A percentile compares a stretch with the other conserved stretches of the same genome.
These are phyloP conservation scores for Argyresthia goedartella DNA, from an alignment of 2,888 invertebrate genomes.

Conservation along the genomic window DNA sequence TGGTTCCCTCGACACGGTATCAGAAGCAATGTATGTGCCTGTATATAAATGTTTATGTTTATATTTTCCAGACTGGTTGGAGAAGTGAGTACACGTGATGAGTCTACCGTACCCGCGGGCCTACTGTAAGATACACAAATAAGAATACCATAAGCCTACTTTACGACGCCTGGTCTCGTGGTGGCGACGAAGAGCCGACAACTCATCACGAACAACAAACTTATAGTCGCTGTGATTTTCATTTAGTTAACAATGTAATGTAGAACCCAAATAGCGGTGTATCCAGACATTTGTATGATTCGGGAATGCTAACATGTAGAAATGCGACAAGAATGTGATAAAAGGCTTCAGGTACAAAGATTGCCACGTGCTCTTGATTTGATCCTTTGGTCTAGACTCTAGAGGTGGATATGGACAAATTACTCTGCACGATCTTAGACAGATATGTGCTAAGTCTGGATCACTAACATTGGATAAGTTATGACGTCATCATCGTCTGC, in stretches of 20 bases:
- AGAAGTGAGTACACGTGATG: constrained; percentile 95
- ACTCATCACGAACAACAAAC: not conserved
- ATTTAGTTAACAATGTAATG: constrained; percentile 17
- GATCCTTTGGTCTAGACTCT: too few relatives aligned
- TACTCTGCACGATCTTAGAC: too few relatives aligned
- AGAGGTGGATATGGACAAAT: too few relatives aligned
- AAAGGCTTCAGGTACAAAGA: too few relatives aligned
- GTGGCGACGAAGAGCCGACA: constrained; percentile 14
- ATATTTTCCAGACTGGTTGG: constrained; percentile 86
- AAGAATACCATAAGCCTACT: too few relatives aligned
- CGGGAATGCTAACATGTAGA: not conserved
- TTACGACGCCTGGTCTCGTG: constrained; percentile 18
- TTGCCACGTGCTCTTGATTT: too few relatives aligned
- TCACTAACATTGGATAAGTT: not conserved
- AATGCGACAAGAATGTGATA: too few relatives aligned
- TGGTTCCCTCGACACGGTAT: too few relatives aligned
- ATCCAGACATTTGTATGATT: not conserved
- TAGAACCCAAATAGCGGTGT: not conserved
- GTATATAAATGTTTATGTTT: too few relatives aligned
- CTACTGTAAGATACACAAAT: constrained; percentile 24
- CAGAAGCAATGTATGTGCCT: too few relatives aligned
- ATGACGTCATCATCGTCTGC: not conserved
- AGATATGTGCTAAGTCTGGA: too few relatives aligned
- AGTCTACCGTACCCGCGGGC: constrained; percentile 49
- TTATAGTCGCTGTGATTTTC: constrained; percentile 44